Conservation (phyloP, 2,113 vertebrate species). For the Pterocles burchelli region DNA sequence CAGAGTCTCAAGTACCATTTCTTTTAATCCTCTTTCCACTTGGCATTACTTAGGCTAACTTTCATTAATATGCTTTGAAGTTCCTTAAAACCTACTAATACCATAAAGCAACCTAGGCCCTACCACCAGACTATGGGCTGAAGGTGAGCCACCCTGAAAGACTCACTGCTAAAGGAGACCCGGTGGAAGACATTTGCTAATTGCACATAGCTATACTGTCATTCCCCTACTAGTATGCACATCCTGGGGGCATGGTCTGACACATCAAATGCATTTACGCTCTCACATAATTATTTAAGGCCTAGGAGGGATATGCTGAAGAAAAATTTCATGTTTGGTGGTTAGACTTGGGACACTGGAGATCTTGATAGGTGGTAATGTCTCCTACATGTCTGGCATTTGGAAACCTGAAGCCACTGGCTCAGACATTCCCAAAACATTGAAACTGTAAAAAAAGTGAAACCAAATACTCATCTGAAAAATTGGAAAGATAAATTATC, state of each 20-base stretch:
- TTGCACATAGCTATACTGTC: background rate
- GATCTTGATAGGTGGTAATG: background rate
- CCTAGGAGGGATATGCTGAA: background rate
- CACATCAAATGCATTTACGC: background rate
- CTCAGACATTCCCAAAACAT: background rate
- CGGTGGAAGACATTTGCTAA: background rate
- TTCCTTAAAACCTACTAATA: background rate
- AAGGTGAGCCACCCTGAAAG: background rate
- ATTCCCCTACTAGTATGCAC: background rate
- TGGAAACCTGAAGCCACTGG: background rate
- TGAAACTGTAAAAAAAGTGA: background rate
- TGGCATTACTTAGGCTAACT: constrained; percentile 5
- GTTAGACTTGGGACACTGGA: background rate
- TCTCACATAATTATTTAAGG: background rate
- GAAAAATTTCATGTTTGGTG: background rate
- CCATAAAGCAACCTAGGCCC: background rate
- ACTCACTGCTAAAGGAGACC: background rate
- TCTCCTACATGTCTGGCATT: background rate
- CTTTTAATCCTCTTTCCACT: constrained; percentile 3
- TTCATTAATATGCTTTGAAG: background rate
- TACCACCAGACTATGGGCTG: background rate
- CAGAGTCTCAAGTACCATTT: background rate
- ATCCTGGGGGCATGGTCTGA: background rate
- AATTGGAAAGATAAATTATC: background rate
- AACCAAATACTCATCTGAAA: background rate